A percentile compares a stretch with the other conserved stretches of the same genome.
phyloP scores from a whole-genome alignment of 2,888 invertebrate species.

The Ichneumoninae sp. region DNA sequence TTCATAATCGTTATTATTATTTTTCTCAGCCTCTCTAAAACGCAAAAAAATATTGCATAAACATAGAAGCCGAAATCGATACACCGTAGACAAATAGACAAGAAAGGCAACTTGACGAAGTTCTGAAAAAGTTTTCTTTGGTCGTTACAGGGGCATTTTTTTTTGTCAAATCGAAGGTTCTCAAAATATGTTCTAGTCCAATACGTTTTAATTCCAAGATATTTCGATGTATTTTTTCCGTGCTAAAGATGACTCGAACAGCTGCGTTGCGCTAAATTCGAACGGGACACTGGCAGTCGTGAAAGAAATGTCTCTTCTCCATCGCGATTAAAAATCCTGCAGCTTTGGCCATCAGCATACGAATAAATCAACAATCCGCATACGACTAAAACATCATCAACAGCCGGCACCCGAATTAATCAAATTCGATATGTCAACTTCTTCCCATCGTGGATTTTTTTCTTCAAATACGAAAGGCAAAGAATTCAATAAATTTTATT shows the following conservation, averaged over 20 bases:
- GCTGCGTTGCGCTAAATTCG: neutral
- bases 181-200: neutral
- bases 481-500: neutral
- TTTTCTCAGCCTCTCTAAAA: no score
- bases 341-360: neutral
- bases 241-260: neutral
- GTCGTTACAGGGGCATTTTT: neutral
- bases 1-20: no score
- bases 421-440: neutral
- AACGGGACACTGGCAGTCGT: neutral
- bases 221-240: neutral
- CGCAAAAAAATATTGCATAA: no score
- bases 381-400: neutral
- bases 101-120: no score
- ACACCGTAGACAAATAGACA: no score
- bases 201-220: no score
- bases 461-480: neutral
- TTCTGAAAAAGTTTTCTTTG: no score
- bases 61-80: no score
- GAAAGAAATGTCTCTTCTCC: neutral
- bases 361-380: neutral
- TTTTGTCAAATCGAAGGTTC: neutral
- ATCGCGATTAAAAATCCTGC: neutral
- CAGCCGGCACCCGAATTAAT: neutral
- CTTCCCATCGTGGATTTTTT: neutral